Base-by-base conservation (phyloP, 1,140 invertebrate species). In the Caligus rogercresseyi region DNA sequence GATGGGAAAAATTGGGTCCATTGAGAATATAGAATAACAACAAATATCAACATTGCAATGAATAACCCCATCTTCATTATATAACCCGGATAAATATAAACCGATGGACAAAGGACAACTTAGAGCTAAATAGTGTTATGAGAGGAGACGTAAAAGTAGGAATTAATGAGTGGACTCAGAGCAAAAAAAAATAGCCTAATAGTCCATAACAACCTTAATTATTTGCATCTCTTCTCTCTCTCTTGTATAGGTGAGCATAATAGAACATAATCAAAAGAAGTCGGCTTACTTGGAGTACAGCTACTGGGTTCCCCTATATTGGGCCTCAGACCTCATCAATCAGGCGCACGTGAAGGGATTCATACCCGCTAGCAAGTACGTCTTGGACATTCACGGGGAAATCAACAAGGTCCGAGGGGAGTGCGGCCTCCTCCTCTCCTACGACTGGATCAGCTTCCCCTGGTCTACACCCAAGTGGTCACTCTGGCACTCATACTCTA, bases 401-500 rank as follows among this genome's bases (percentile, higher is more conserved):
- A 65, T 76, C 51, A 69, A 71, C n/a, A 68, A 70, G 51, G 75
- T 72, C 64, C 66, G 75, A 56, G 72, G 71, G 24, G 71, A 71
- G 23, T 77, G 74, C 66, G 75, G 75, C 13, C 72, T 71, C 53
- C 69, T 79, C 52, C 72, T 78, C 23, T 74, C 73, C 31, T 80
- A 78, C 64, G 78, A 79, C 67, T 79, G 77, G 76, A 74, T 80
- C 43, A 78, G 74, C 63, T 71, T 79, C 56, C 78, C 78, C 66
- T 80, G 1, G 77, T 80, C 7, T 80, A 78, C 70, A 79, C 79
- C 57, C 75, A 92, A 88, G 89, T 93, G 55, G 89, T 93, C 18
- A 91, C 89, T 11, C 74, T 93, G 65, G 87, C 89, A 4, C 77
- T 92, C 24, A 93, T 93, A 69, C 85, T 86, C 13, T 94, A 92